Percentiles rank a stretch among this genome's conserved stretches.
Evolutionary conservation across 2,113 vertebrate species (phyloP).

Genomic region (Syngnathus typhle): DNA sequence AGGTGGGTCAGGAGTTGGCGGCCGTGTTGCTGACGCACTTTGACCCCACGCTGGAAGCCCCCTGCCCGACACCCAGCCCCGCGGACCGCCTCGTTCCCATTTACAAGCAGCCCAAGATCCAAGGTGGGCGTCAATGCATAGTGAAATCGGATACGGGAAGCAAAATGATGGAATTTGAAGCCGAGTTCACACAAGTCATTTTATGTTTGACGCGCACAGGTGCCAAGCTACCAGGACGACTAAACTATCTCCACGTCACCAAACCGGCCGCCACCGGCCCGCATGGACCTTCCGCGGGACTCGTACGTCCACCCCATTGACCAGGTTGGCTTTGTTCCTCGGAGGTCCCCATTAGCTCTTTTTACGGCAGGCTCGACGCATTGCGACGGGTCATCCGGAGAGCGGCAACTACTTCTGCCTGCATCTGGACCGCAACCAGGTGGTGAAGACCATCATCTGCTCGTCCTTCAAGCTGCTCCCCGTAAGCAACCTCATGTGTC

Average conservation of each 20-base stretch:
- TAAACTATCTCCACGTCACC: slow-evolving; percentile 78
- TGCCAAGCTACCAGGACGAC: slow-evolving; percentile 81
- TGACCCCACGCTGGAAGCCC: slow-evolving; percentile 70
- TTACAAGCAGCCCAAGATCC: slow-evolving; percentile 77
- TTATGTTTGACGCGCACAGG: slow-evolving; percentile 58
- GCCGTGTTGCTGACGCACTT: slow-evolving; percentile 73
- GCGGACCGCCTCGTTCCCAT: slow-evolving; percentile 70
- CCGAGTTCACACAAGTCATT: background rate
- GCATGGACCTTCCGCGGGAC: slow-evolving; percentile 37
- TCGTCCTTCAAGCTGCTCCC: slow-evolving; percentile 78
- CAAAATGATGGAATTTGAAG: too few species aligned
- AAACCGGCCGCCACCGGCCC: slow-evolving; percentile 68
- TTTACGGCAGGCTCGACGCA: slow-evolving; percentile 65
- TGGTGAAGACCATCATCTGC: slow-evolving; percentile 84
- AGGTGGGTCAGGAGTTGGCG: slow-evolving; percentile 84
- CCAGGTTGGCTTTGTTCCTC: background rate
- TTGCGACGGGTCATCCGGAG: slow-evolving; percentile 73
- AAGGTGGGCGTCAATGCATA: slow-evolving; percentile 69
- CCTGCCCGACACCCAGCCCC: slow-evolving; percentile 30
- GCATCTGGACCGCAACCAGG: slow-evolving; percentile 65
- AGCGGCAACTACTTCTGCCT: slow-evolving; percentile 83
- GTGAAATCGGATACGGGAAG: too few species aligned
- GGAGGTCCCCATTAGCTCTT: background rate
- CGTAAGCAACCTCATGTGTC: slow-evolving; percentile 76
- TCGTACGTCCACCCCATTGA: slow-evolving; percentile 48